Base-by-base conservation (phyloP, 2,888 invertebrate species). In the Dryococelus australis region DNA sequence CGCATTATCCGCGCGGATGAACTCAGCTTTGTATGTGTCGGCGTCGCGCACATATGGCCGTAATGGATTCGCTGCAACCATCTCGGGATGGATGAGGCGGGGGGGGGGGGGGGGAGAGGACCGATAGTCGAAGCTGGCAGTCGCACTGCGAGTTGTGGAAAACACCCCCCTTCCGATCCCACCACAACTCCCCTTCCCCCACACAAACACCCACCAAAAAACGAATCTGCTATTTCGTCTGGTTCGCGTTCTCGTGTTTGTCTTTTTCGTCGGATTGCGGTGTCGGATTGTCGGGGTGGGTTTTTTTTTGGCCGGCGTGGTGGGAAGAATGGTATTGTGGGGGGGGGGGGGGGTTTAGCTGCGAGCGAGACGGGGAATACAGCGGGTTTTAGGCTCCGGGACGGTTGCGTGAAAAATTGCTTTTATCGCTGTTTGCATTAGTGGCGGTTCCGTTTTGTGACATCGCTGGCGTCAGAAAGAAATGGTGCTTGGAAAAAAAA, bases 361-460 rank as follows among this genome's bases (percentile, higher is more conserved):
- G 65, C 13, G 65, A 65, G 65, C 13, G 65, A 65, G 16, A 65
- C 16, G 47, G 47, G n/a, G 24, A 65, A 65, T 65, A 65, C 16
- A 51, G 6, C 16, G 65, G 65, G 20, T 65, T 65, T 16, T 20
- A 65, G 10, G 65, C 10, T 47, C 5, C n/a, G 65, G 65, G 65
- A 65, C 20, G 65, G 65, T 8, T 65, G 65, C 65, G 65, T 65
- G 65, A 65, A 65, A 65, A 20, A 65, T 65, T 65, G 65, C 65
- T 65, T 65, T 65, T 65, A 65, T 65, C 65, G 65, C 65, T n/a
- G 65, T 65, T 65, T 65, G 65, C 65, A 65, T 65, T 65, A 65
- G 65, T 65, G 65, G 65, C 65, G 24, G 65, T 65, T 65, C 65
- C 65, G n/a, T 65, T 65, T 65, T 65, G 65, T 65, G 65, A 65